A percentile compares a stretch with the other conserved stretches of the same genome.
These are phyloP conservation scores for Sylvia atricapilla DNA, from an alignment of 2,113 vertebrate genomes.

Conservation along the genomic window DNA sequence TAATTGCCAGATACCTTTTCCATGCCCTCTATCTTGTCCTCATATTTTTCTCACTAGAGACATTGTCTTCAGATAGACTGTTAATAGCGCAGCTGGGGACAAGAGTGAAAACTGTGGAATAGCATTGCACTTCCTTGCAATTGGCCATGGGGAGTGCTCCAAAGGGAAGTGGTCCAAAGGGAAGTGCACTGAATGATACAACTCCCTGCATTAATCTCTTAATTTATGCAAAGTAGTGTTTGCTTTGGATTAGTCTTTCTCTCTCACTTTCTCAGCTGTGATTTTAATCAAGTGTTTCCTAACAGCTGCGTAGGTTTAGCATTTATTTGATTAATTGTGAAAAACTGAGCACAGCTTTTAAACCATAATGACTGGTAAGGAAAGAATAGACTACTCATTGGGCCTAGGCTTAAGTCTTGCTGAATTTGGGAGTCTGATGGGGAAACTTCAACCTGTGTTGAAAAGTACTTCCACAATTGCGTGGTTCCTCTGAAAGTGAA, in stretches of 20 bases:
- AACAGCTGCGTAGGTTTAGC: not conserved
- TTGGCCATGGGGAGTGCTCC: not conserved
- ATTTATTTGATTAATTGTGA: not conserved
- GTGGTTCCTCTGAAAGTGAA: not conserved
- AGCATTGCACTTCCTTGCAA: not conserved
- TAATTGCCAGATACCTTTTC: not conserved
- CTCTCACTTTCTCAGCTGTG: conserved; percentile 2
- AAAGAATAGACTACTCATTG: not conserved
- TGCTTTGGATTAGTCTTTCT: conserved; percentile 27
- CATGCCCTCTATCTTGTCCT: not conserved
- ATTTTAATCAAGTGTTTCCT: conserved; percentile 39
- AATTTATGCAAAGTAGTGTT: conserved; percentile 52
- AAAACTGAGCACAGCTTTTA: not conserved
- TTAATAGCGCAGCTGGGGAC: not conserved
- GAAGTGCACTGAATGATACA: not conserved
- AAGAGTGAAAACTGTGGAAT: not conserved
- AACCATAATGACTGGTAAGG: not conserved
- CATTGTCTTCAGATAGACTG: not conserved
- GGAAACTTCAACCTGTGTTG: not conserved
- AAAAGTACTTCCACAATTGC: not conserved
- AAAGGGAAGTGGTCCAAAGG: not conserved
- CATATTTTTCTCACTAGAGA: not conserved
- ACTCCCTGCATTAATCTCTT: conserved; percentile 5
- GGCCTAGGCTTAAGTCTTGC: not conserved
- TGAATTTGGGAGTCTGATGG: not conserved